These are phyloP conservation scores for Arrhamphus sclerolepis DNA, from an alignment of 2,797 vertebrate genomes.

Conservation along the genomic window DNA sequence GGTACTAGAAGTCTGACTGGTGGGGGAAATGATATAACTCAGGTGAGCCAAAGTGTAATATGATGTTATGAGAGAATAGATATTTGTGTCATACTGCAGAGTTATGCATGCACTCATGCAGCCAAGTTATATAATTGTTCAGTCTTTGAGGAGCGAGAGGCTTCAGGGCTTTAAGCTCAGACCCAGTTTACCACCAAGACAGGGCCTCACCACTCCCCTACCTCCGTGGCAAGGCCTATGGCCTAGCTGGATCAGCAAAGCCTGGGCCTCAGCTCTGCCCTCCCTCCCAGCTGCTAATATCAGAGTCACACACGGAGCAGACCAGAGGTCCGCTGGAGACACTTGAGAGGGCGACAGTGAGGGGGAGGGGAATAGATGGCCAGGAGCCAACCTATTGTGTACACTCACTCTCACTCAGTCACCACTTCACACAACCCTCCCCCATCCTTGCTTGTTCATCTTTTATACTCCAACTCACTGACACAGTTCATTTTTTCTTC, in stretches of 20 bases:
- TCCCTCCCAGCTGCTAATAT: constrained; percentile 71
- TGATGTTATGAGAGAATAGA: constrained; percentile 5
- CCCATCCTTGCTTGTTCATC: constrained; percentile 71
- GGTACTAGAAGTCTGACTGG: constrained; percentile 7
- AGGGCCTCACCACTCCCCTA: constrained; percentile 69
- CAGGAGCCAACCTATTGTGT: constrained; percentile 82
- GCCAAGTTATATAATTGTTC: constrained; percentile 53
- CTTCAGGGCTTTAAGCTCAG: constrained; percentile 45
- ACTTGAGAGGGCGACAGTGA: constrained; percentile 74
- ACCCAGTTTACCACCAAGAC: constrained; percentile 64
- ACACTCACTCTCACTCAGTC: constrained; percentile 69
- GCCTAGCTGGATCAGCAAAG: constrained; percentile 75
- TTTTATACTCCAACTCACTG: constrained; percentile 68
- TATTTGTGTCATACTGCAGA: constrained; percentile 32
- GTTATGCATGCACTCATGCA: constrained; percentile 29
- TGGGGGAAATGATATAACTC: constrained; percentile 12
- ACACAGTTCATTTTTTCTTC: constrained; percentile 51
- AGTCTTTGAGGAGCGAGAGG: constrained; percentile 29
- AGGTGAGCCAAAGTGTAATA: constrained; percentile 8
- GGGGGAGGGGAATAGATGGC: constrained; percentile 78
- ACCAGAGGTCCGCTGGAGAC: constrained; percentile 74
- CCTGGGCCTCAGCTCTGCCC: constrained; percentile 77
- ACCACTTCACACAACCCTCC: constrained; percentile 74
- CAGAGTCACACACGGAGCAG: constrained; percentile 73
- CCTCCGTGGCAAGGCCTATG: constrained; percentile 66